Conservation (phyloP, 2,797 vertebrate genomes). For the Sternotherus odoratus region DNA sequence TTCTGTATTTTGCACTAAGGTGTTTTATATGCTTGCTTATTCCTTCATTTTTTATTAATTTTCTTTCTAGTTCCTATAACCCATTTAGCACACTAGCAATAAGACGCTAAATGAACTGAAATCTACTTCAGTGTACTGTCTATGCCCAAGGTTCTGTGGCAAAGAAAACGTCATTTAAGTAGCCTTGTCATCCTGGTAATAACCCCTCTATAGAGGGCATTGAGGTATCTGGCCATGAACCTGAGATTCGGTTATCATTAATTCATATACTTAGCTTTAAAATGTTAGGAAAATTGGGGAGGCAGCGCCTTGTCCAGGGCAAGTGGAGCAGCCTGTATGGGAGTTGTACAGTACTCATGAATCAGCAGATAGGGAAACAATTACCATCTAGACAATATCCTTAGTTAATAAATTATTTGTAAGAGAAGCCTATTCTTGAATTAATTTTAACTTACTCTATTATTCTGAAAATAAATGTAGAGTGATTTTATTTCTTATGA, state of each 20-base stretch:
- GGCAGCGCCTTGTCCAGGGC: neutral
- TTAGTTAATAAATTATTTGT: slow-evolving; percentile 41
- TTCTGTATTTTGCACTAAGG: neutral
- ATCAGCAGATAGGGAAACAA: neutral
- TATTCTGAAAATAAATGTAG: slow-evolving; percentile 24
- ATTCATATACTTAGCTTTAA: slow-evolving; percentile 54
- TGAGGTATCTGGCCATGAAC: slow-evolving; percentile 62
- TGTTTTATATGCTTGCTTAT: slow-evolving; percentile 29
- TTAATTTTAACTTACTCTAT: neutral
- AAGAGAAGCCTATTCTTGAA: neutral
- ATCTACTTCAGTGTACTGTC: slow-evolving; percentile 61
- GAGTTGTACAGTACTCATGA: slow-evolving; percentile 19
- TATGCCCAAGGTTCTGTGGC: slow-evolving; percentile 58
- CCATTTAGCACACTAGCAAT: slow-evolving; percentile 60
- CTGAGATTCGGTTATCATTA: slow-evolving; percentile 62
- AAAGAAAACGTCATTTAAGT: slow-evolving; percentile 67
- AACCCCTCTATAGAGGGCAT: slow-evolving; percentile 49
- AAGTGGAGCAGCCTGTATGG: neutral
- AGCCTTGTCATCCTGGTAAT: slow-evolving; percentile 68
- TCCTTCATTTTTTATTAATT: slow-evolving; percentile 39
- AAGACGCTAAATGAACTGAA: slow-evolving; percentile 73
- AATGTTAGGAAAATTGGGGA: slow-evolving; percentile 21
- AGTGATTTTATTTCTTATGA: neutral
- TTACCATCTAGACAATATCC: neutral
- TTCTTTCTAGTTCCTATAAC: slow-evolving; percentile 28